Percentiles rank a stretch among this genome's conserved stretches.
phyloP scores from a whole-genome alignment of 2,797 vertebrate species.

The Steatocranus sp. region DNA sequence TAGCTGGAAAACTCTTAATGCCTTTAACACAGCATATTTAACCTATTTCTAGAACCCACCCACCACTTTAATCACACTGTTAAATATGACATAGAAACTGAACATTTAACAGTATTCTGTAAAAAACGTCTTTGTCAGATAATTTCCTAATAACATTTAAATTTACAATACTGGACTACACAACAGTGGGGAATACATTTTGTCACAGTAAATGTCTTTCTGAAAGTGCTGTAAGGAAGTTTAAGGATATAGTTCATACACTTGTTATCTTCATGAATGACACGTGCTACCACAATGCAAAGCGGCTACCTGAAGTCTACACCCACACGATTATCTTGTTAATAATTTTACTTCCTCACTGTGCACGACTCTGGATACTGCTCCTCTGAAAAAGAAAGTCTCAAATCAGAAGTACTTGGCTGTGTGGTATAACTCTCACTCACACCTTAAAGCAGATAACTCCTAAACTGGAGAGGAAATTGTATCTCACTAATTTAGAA shows the following conservation, averaged over 20 bases:
- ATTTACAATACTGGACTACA: background rate
- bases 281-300: background rate
- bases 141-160: background rate
- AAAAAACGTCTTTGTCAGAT: background rate
- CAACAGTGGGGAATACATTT: background rate
- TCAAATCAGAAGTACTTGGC: background rate
- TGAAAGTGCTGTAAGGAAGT: background rate
- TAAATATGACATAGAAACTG: background rate
- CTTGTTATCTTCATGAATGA: background rate
- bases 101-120: background rate
- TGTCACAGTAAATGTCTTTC: background rate
- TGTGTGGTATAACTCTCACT: background rate
- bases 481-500: background rate
- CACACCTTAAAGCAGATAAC: background rate
- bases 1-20: background rate
- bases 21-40: background rate
- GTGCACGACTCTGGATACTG: background rate
- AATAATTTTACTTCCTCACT: background rate
- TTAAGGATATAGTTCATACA: background rate
- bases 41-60: background rate
- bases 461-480: background rate
- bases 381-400: background rate
- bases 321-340: background rate
- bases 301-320: background rate
- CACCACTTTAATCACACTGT: background rate